Percentiles rank a stretch among this genome's conserved stretches.
These are phyloP conservation scores for Myotis lucifugus DNA, from an alignment of 2,113 vertebrate species.

Conservation along the genomic window DNA sequence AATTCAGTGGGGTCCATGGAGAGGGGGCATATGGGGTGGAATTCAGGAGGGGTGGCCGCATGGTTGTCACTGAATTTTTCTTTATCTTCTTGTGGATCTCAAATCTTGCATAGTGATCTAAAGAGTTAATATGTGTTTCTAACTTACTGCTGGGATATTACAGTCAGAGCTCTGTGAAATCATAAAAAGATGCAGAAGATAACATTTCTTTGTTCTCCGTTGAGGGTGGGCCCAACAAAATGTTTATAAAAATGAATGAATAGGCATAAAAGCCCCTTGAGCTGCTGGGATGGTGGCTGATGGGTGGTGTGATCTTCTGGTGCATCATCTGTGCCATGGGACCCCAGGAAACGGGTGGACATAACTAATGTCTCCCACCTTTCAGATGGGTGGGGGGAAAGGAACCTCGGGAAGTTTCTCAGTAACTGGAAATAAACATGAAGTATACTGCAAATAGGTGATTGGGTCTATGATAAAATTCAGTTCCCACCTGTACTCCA, in stretches of 20 bases:
- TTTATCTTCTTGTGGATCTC: constrained; percentile 23
- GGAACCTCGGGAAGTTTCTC: not conserved
- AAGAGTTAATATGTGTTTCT: not conserved
- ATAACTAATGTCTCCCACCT: not conserved
- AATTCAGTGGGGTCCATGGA: not conserved
- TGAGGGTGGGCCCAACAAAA: not conserved
- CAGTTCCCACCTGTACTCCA: not conserved
- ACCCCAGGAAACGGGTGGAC: not conserved
- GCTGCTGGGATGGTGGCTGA: not conserved
- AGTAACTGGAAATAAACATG: not conserved
- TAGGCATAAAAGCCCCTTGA: not conserved
- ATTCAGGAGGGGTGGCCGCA: not conserved
- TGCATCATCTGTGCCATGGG: not conserved
- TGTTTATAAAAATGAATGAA: not conserved
- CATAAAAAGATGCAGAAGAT: not conserved
- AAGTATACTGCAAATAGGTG: not conserved
- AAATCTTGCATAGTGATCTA: not conserved
- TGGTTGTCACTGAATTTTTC: not conserved
- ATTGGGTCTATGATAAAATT: not conserved
- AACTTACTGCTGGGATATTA: not conserved
- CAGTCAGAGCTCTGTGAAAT: not conserved
- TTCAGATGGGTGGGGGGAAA: not conserved
- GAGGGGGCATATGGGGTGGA: not conserved
- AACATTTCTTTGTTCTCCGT: not conserved
- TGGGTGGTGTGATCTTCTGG: not conserved